Percentiles rank a stretch among this genome's conserved stretches.
Evolutionary conservation across 2,113 vertebrate genomes (phyloP).

Genomic region (Anhinga rufa): DNA sequence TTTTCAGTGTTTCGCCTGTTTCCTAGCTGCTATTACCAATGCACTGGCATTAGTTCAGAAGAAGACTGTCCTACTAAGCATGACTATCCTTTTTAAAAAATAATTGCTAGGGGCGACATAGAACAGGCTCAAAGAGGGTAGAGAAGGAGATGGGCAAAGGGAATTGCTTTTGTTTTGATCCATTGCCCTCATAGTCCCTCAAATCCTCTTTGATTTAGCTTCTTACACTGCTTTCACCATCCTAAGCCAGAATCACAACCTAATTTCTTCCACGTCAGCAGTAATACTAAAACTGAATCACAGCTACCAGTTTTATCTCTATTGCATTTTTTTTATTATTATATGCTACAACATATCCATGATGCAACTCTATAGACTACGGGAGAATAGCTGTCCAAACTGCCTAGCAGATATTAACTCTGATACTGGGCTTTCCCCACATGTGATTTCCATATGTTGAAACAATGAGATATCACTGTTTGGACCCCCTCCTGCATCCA

Average conservation of each 20-base stretch:
- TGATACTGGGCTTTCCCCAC: background rate
- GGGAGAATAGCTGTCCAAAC: background rate
- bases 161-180: conserved; percentile 35
- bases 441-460: background rate
- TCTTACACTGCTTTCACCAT: background rate
- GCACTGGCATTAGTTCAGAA: conserved; percentile 41
- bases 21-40: conserved; percentile 10
- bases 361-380: background rate
- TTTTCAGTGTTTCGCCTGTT: background rate
- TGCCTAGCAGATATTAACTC: background rate
- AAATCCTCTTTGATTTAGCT: conserved; percentile 12
- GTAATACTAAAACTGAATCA: background rate
- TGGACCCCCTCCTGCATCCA: background rate
- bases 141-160: background rate
- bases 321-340: background rate
- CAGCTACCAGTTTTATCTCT: background rate
- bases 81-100: conserved; percentile 13
- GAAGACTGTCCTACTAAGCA: background rate
- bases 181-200: background rate
- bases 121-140: background rate
- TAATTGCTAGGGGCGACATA: background rate
- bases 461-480: background rate
- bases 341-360: background rate
- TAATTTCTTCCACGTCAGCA: background rate
- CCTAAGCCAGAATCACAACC: background rate